Percentiles rank a stretch among this genome's conserved stretches.
Evolutionary conservation across 2,113 vertebrate genomes (phyloP).

Genomic region (Chaetodon auriga): DNA sequence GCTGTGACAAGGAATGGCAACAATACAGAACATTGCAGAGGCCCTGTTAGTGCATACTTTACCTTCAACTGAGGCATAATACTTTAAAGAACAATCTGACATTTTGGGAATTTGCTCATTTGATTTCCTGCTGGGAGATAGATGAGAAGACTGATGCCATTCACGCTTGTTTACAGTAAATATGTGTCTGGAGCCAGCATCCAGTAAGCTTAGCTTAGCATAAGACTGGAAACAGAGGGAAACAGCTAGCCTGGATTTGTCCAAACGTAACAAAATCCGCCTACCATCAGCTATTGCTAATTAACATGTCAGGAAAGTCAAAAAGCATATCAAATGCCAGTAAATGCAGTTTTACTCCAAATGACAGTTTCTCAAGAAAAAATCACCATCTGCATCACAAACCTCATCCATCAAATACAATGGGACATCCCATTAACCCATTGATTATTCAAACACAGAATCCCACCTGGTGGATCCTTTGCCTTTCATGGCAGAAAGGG

Average conservation of each 20-base stretch:
- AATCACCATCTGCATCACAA: conserved; percentile 41
- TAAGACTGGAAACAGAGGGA: neutral
- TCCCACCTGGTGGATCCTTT: conserved; percentile 58
- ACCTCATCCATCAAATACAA: conserved; percentile 62
- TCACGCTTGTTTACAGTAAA: neutral
- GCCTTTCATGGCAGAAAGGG: conserved; percentile 52
- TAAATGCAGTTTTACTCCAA: neutral
- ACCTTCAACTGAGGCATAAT: neutral
- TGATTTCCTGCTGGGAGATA: neutral
- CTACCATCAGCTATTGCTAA: neutral
- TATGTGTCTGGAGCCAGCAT: neutral
- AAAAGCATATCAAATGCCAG: too few species aligned
- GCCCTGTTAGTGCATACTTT: neutral
- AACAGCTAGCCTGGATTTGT: neutral
- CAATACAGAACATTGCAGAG: neutral
- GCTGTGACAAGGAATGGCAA: conserved; percentile 4
- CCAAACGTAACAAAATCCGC: too few species aligned
- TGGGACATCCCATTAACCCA: conserved; percentile 53
- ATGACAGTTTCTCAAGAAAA: neutral
- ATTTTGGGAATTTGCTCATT: neutral
- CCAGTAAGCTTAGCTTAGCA: conserved; percentile 1
- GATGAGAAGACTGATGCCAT: neutral
- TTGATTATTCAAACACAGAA: conserved; percentile 65
- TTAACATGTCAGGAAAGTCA: neutral
- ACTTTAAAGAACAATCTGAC: neutral